Base-by-base conservation (phyloP, 2,113 vertebrate species). In the Anarhynchus alexandrinus region DNA sequence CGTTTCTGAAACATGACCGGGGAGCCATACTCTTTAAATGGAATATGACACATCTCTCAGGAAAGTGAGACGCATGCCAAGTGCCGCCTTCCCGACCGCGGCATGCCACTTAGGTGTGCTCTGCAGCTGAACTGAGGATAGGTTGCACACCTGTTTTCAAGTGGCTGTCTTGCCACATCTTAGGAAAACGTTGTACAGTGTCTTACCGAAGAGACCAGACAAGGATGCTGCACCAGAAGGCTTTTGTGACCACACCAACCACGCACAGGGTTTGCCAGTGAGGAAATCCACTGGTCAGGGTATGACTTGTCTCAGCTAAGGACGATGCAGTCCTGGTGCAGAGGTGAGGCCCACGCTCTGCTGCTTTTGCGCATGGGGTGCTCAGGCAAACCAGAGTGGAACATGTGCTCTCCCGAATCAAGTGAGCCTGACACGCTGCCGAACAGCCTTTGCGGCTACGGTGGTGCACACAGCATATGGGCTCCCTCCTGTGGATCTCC, bases 401-500 rank as follows among this genome's bases (percentile, higher is more conserved):
- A n/a, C 29, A 27, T 1, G 4, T 13, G 36, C 17, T 1, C 17
- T 64, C 57, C 36, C 6, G 16, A 49, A 27, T 12, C 58, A 30
- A 21, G 51, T 0, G 7, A 84, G 42, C 45, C 54, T 3, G 22
- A n/a, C 8, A 1, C 73, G 67, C 27, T 16, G 22, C 47, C 58
- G n/a, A 38, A 7, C 19, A 62, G 69, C 42, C 82, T 26, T 21
- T 18, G 43, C 32, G 3, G 7, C 23, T 19, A 3, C 2, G 5
- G 43, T 34, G 62, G 69, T 27, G 73, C 88, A 40, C 69, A 4
- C 73, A 87, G 88, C 78, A 82, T 72, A 69, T 47, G 85, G 86
- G 94, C 94, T 95, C 94, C 94, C 94, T 95, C 95, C 42, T 84
- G 94, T 67, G 95, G 86, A 73, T 59, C 94, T 92, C 62, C 64